phyloP scores from a whole-genome alignment of 2,888 invertebrate species.

The Aspidiotus rigidus region DNA sequence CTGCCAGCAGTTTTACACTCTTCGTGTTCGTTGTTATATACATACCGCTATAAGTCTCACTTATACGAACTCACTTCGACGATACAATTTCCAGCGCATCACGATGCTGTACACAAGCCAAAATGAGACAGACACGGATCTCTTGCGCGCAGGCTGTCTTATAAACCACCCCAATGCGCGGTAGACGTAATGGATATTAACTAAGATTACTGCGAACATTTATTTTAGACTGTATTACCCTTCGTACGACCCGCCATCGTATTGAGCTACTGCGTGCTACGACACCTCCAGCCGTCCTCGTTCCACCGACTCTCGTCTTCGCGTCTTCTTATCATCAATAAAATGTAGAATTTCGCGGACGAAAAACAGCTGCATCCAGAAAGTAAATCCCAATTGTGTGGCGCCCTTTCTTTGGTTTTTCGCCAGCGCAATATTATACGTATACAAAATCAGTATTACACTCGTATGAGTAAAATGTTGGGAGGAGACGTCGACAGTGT shows the following conservation, averaged over 20 bases:
- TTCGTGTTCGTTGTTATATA: too few species aligned
- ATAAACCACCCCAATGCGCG: constrained; percentile 20
- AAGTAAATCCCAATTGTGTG: constrained; percentile 9
- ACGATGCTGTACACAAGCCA: too few species aligned
- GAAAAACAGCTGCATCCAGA: constrained; percentile 12
- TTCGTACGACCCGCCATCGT: background rate
- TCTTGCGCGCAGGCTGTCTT: constrained; percentile 12
- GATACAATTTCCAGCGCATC: too few species aligned
- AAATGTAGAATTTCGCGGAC: constrained; percentile 6
- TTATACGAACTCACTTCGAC: too few species aligned
- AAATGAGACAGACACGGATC: background rate
- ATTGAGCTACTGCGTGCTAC: background rate
- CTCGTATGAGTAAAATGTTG: too few species aligned
- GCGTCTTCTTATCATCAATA: constrained; percentile 5
- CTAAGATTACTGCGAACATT: constrained; percentile 30
- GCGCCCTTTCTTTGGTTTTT: background rate
- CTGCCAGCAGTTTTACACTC: too few species aligned
- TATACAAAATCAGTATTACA: too few species aligned
- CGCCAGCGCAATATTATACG: too few species aligned
- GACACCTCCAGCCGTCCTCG: too few species aligned
- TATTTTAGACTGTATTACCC: constrained; percentile 22
- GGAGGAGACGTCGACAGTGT: too few species aligned
- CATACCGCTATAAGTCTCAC: too few species aligned
- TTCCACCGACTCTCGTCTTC: background rate
- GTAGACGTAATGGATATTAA: constrained; percentile 31